Evolutionary conservation across 1,140 invertebrate species (phyloP).

Genomic region (Drosophila kohkoa): DNA sequence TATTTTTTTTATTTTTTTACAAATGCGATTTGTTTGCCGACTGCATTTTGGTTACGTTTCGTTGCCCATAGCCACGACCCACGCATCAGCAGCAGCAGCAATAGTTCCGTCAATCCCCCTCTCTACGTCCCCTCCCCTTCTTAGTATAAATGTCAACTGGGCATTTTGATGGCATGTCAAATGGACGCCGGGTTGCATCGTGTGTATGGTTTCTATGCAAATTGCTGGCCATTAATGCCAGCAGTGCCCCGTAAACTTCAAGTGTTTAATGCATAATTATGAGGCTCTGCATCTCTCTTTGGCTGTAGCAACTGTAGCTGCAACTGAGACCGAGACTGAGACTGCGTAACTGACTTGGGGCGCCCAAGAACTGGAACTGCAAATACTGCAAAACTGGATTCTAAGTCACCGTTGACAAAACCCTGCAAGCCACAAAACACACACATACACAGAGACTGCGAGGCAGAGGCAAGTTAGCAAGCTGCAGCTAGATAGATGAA

Average conservation of each 20-base stretch:
- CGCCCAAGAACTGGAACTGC: constrained; percentile 51
- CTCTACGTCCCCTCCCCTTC: not conserved
- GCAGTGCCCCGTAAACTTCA: constrained; percentile 71
- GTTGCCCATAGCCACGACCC: constrained; percentile 39
- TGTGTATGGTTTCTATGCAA: constrained; percentile 77
- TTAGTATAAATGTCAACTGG: constrained; percentile 19
- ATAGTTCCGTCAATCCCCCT: constrained; percentile 8
- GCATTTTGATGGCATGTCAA: constrained; percentile 57
- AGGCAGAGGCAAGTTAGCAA: not conserved
- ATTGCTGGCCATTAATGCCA: constrained; percentile 69
- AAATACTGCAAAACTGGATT: constrained; percentile 73
- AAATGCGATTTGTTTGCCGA: constrained; percentile 74
- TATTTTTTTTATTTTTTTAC: constrained; percentile 8
- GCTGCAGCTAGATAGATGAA: constrained; percentile 40
- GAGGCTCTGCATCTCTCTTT: constrained; percentile 31
- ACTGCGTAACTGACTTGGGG: constrained; percentile 3
- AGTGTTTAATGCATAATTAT: constrained; percentile 83
- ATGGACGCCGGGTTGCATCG: constrained; percentile 56
- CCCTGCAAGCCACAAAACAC: constrained; percentile 19
- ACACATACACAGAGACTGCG: not conserved
- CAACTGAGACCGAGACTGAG: not conserved
- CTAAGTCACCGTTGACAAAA: constrained; percentile 66
- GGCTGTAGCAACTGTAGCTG: not conserved
- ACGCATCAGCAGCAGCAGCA: constrained; percentile 13
- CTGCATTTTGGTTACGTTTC: constrained; percentile 68